Evolutionary conservation across 2,888 invertebrate genomes (phyloP).

Genomic region (Antheraea yamamai): DNA sequence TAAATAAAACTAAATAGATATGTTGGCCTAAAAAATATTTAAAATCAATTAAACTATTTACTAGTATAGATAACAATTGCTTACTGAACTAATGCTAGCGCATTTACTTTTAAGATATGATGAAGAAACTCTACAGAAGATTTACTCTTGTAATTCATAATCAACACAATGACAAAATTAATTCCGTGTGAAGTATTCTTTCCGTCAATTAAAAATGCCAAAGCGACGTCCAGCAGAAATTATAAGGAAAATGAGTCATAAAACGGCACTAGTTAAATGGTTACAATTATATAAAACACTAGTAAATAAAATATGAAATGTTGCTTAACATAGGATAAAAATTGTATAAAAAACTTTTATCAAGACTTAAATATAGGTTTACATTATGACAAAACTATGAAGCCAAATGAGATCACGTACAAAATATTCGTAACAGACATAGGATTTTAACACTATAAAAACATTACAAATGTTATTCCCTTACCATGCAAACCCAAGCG

Average conservation of each 20-base stretch:
- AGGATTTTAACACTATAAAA: background rate
- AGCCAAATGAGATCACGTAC: slow-evolving; percentile 38
- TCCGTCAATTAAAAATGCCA: background rate
- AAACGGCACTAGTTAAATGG: background rate
- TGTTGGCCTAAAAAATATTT: no score
- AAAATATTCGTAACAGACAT: slow-evolving; percentile 28
- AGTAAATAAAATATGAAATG: background rate
- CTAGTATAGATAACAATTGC: no score
- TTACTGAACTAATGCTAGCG: no score
- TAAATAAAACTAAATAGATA: no score
- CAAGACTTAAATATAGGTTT: background rate
- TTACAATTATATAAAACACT: background rate
- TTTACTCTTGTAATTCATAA: no score
- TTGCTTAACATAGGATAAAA: background rate
- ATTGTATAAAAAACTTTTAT: background rate
- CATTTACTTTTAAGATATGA: background rate
- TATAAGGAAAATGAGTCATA: slow-evolving; percentile 21
- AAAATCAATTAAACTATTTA: no score
- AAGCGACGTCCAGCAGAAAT: background rate
- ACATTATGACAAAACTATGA: slow-evolving; percentile 30
- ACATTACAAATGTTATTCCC: background rate
- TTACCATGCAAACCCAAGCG: background rate
- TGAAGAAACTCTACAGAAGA: background rate
- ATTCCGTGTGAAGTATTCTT: background rate
- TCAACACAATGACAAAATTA: background rate